Base-by-base conservation (phyloP, 2,797 vertebrate genomes). In the Neostethus bicornis region DNA sequence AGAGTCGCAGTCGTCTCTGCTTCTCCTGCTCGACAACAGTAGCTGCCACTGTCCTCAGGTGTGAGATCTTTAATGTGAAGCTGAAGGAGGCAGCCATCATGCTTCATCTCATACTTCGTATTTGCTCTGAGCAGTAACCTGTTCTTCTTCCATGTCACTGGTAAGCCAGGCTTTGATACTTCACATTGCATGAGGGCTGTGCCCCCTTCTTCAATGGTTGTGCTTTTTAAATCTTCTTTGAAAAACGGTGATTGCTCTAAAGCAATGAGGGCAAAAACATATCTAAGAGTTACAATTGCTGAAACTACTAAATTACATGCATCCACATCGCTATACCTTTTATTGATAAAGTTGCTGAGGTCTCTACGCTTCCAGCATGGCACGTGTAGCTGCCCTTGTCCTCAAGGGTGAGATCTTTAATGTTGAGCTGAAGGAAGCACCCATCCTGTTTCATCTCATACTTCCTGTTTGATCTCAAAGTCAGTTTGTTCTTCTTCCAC, bases 331-430 rank as follows among this genome's bases (percentile, higher is more conserved):
- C n/a, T n/a, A n/a, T n/a, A 70, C 67, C 67, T 64, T 44, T 53
- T 3, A 70, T 54, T 34, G 49, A 25, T 17, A 70, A 32, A 23
- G 31, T 39, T 11, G 83, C 64, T 8, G 66, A 57, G 2, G 76
- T 89, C 28, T 87, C 76, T 37, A 60, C 56, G 20, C 10, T 46
- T 58, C 77, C 86, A 17, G 86, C 81, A 31, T 85, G 67, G 28
- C 94, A 96, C 3, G 68, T 65, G 37, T 95, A 96, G 2, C 76
- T 85, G 0, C 90, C 93, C 48, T 92, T 89, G 73, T 97, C 95
- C 8, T 93, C 93, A 0, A 52, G 43, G 0, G 79, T 91, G 45
- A 95, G 88, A 0, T 88, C 89, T 2, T 52, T 89, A 44, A 97
- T 94, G 31, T 90, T 42, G 5, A 96, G 92, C 3, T 61, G 85